Evolutionary conservation across 1,140 invertebrate species (phyloP).

Genomic region (Anadara kagoshimensis): DNA sequence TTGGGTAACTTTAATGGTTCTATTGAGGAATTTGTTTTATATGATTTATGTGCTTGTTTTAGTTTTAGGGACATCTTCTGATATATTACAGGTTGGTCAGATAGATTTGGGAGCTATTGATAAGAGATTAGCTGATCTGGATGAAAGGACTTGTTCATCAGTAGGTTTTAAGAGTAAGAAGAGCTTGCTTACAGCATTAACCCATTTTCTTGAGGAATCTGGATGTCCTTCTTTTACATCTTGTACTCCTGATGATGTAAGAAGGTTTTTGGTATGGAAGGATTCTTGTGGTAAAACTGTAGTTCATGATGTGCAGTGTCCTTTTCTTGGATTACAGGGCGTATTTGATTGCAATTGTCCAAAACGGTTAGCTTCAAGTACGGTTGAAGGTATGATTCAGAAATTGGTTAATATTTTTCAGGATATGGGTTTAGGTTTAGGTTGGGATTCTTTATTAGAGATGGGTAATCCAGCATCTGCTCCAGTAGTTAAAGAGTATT

Average conservation of each 20-base stretch:
- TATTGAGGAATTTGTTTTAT: not conserved
- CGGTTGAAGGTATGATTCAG: constrained; percentile 17
- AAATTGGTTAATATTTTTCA: constrained; percentile 14
- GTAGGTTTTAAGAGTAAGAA: constrained; percentile 14
- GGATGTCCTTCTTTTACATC: not conserved
- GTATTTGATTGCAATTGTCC: not conserved
- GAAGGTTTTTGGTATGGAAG: constrained; percentile 29
- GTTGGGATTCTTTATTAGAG: constrained; percentile 11
- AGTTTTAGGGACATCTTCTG: not conserved
- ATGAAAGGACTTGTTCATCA: constrained; percentile 15
- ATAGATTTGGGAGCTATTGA: constrained; percentile 25
- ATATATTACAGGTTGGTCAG: not conserved
- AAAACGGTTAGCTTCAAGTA: constrained; percentile 4
- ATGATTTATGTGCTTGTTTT: not conserved
- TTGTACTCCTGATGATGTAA: constrained; percentile 19
- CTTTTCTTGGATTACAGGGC: constrained; percentile 2
- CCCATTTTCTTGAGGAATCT: not conserved
- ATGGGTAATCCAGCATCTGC: constrained; percentile 22
- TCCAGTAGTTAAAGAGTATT: constrained; percentile 15
- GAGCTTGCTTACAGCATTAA: not conserved
- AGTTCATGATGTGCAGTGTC: constrained; percentile 23
- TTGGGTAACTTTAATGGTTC: not conserved
- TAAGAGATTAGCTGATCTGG: constrained; percentile 20
- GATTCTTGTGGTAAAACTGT: constrained; percentile 24
- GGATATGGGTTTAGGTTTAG: constrained; percentile 11